Evolutionary conservation across 2,113 vertebrate species (phyloP).

Genomic region (Anseranas semipalmata): DNA sequence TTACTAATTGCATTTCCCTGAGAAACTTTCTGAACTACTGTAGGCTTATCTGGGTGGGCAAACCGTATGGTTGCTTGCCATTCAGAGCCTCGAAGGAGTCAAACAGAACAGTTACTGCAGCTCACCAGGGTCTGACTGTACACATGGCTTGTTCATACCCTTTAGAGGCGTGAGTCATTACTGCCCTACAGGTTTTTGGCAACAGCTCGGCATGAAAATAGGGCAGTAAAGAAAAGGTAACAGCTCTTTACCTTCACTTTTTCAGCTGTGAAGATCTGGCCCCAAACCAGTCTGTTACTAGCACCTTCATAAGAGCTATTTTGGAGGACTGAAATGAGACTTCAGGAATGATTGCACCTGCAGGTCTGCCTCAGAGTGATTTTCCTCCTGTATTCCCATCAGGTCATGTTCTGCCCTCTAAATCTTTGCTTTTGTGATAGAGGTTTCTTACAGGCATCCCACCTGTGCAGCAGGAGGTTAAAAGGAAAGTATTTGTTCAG

Average conservation of each 20-base stretch:
- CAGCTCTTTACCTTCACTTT: background rate
- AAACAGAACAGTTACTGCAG: background rate
- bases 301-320: background rate
- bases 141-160: background rate
- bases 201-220: background rate
- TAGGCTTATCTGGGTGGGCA: constrained; percentile 10
- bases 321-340: background rate
- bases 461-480: background rate
- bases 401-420: background rate
- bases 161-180: background rate
- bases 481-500: background rate
- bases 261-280: background rate
- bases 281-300: background rate
- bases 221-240: background rate
- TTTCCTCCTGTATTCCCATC: background rate
- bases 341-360: background rate
- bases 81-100: background rate
- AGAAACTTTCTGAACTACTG: constrained; percentile 65
- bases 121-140: background rate
- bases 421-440: background rate
- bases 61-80: background rate
- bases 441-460: background rate
- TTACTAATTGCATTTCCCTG: constrained; percentile 66
- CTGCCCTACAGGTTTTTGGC: background rate
- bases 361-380: background rate